Base-by-base conservation (phyloP, 1,140 invertebrate species). In the Bradynema listronoti region DNA sequence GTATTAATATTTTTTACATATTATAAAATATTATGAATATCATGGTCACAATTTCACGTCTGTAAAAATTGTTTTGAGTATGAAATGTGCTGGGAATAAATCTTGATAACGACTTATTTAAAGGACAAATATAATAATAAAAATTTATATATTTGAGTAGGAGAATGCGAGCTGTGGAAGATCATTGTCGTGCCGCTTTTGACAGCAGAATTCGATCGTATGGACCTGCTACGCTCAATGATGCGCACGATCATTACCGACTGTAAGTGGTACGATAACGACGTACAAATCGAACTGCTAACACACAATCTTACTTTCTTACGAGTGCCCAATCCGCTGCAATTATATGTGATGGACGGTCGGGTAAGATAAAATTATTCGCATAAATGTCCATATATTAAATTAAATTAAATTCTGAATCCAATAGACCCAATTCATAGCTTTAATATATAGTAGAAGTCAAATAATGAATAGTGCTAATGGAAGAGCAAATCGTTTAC, bases 261-360 rank as follows among this genome's bases (percentile, higher is more conserved):
- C 27, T 50, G 47, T 27, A 19, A 50, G 47, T 50, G 47, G 47
- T 50, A 50, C 27, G 47, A n/a, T 32, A 32, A 32, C 27, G 29
- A 50, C 27, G 34, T 50, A 30, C n/a, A 50, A 30, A 16, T 50
- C 2, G 47, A 4, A 27, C 34, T 50, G 16, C 47, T 50, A 16
- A 50, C 47, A 3, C 29, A 50, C 9, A n/a, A 50, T 25, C 16
- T 19, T 32, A 29, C 16, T 24, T 50, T 50, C 27, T 30, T 50
- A 30, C 47, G 34, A 5, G 19, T 50, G 5, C 16, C 9, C 16
- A 32, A 50, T 50, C 47, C 47, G 5, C 29, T 32, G n/a, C 16
- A 50, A 30, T 32, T 50, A n/a, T 11, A 11, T 39, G 11, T 11
- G 11, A 39, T 50, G 27, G 16, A 32, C 47, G 34, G 47, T 50